A percentile compares a stretch with the other conserved stretches of the same genome.
Evolutionary conservation across 1,140 invertebrate genomes (phyloP).

Genomic region (Ectropis grisescens): DNA sequence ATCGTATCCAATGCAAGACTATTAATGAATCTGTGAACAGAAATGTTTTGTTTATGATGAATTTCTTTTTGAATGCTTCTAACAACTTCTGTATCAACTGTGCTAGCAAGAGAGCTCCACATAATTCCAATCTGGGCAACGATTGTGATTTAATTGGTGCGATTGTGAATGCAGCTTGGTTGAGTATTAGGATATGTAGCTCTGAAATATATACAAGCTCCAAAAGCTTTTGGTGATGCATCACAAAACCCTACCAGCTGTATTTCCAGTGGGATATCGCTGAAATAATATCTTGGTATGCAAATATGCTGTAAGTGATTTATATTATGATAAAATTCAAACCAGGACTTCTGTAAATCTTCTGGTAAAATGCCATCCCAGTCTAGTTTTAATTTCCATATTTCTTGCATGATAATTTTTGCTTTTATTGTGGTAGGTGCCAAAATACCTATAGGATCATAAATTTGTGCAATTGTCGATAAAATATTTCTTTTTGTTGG

Average conservation of each 20-base stretch:
- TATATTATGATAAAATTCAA: conserved; percentile 1
- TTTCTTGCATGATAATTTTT: conserved; percentile 43
- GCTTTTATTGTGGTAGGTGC: conserved; percentile 30
- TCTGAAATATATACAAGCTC: conserved; percentile 13
- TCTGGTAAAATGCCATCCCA: conserved; percentile 39
- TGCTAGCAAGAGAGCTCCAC: conserved; percentile 3
- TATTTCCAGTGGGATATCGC: too few species aligned
- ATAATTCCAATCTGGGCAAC: conserved; percentile 9
- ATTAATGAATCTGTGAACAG: conserved; percentile 8
- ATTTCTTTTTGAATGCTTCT: not conserved
- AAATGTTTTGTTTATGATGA: conserved; percentile 3
- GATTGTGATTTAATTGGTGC: conserved; percentile 9
- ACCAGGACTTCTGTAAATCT: conserved; percentile 17
- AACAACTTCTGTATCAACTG: not conserved
- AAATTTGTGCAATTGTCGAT: conserved; percentile 30
- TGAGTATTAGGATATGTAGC: conserved; percentile 7
- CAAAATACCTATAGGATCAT: conserved; percentile 32
- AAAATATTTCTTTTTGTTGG: conserved; percentile 27
- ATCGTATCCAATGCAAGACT: conserved; percentile 4
- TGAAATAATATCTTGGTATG: conserved; percentile 14
- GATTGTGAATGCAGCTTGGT: conserved; percentile 5
- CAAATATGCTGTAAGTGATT: conserved; percentile 5
- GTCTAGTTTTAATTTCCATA: conserved; percentile 29
- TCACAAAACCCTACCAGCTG: conserved; percentile 11
- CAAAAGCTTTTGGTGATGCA: conserved; percentile 27